Conservation (phyloP, 2,888 invertebrate genomes). For the Ecliptopera silaceata region DNA sequence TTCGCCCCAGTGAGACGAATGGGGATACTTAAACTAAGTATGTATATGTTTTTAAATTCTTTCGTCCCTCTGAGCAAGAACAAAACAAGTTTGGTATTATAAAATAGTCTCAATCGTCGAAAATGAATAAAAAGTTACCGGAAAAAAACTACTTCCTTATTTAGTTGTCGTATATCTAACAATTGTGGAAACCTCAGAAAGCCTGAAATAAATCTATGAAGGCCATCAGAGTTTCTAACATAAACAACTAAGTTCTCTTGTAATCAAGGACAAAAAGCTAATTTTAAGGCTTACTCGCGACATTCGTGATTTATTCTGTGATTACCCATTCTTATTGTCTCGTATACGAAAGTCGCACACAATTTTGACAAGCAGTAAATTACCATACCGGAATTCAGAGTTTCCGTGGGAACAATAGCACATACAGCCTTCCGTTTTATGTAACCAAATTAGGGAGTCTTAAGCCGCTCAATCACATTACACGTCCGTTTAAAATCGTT, state of each 20-base stretch:
- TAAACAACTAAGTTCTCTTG: not conserved
- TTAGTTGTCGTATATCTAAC: not conserved
- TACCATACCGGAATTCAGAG: slow-evolving; percentile 33
- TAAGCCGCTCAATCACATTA: not conserved
- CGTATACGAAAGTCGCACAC: slow-evolving; percentile 16
- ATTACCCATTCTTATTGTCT: slow-evolving; percentile 27
- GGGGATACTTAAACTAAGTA: too few relatives aligned
- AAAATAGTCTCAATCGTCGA: too few relatives aligned
- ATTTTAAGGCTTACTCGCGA: slow-evolving; percentile 8
- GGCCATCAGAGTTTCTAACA: not conserved
- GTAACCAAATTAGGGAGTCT: slow-evolving; percentile 19
- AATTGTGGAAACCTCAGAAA: not conserved
- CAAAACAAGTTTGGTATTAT: too few relatives aligned
- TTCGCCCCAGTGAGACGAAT: too few relatives aligned
- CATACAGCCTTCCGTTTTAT: slow-evolving; percentile 30
- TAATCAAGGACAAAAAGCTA: not conserved
- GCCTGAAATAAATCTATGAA: not conserved
- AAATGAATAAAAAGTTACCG: too few relatives aligned
- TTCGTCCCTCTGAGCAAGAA: too few relatives aligned
- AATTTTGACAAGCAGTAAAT: slow-evolving; percentile 33
- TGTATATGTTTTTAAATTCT: too few relatives aligned
- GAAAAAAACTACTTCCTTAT: too few relatives aligned
- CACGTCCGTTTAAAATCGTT: not conserved
- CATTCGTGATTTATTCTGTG: slow-evolving; percentile 13
- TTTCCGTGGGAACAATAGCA: slow-evolving; percentile 29